Evolutionary conservation across 2,113 vertebrate species (phyloP), one percentile per base, ranked within the genome.

Genomic region (Cnemophilus loriae): DNA sequence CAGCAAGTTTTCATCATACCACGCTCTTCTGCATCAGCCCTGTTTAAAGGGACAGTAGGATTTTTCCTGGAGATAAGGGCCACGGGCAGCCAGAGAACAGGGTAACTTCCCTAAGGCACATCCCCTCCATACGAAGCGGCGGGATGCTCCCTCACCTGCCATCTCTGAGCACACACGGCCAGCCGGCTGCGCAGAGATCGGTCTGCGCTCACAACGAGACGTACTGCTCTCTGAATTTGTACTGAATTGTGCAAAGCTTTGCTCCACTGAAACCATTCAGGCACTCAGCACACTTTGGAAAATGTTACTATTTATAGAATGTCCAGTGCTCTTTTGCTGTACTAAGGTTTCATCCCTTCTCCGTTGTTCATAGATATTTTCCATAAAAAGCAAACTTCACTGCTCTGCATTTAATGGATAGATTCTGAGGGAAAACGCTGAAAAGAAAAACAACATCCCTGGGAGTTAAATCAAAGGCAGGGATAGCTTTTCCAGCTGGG

Each of bases 1-100:
- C 49, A 44, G 35, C 1, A 14, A 49, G 55, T 39, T n/a, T 39
- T 5, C 57, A 35, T 22, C 4, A 0, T 1, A 19, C 1, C 24
- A 5, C 0, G 4, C 24, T 18, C 24, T 28, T 18, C 24, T 28
- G 30, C 23, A 14, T 56, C 15, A n/a, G 35, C 35, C 37, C 28
- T 21, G 21, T 11, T 53, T 53, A 35, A 65, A 47, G 30, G 42
- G 16, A 35, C 11, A 35, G 41, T 7, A 5, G 12, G 19, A 47
- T 28, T 52, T 57, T 20, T 73, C 41, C 30, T 12, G 21, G 30
- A 39, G 16, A 11, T 12, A 33, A 33, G 27, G 16, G 74, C 32
- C 18, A 47, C 3, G 0, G 8, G 21, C 82, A 87, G 52, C 11
- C 84, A 73, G 44, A 80, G 42, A 41, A 33, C 16, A 28, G 30